Percentiles rank a stretch among this genome's conserved stretches.
phyloP scores from a whole-genome alignment of 2,888 invertebrate genomes.

The Lathronympha strigana region DNA sequence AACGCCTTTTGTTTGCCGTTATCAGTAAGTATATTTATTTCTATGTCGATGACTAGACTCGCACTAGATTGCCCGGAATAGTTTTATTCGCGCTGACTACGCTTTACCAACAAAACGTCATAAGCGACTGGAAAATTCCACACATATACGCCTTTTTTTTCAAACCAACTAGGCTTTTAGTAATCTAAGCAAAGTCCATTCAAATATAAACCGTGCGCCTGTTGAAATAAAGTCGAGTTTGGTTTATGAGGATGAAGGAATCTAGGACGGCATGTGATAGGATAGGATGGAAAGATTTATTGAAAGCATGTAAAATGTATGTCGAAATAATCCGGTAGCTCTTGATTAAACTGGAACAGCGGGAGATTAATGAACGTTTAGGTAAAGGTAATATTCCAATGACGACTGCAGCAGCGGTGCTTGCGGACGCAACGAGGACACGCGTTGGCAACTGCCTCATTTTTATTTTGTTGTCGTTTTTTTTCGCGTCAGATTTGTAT shows the following conservation, averaged over 20 bases:
- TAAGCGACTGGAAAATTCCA: not conserved
- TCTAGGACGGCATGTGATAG: not conserved
- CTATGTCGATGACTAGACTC: too few species aligned
- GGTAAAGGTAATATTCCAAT: too few species aligned
- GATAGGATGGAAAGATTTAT: constrained; percentile 16
- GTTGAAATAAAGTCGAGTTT: not conserved
- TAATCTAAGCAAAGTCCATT: not conserved
- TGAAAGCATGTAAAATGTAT: constrained; percentile 1
- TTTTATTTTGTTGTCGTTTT: too few species aligned
- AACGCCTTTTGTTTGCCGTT: too few species aligned
- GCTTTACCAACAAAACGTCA: not conserved
- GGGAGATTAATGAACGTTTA: not conserved
- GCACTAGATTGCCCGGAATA: constrained; percentile 21
- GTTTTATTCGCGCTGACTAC: constrained; percentile 2
- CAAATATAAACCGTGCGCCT: not conserved
- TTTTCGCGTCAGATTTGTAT: too few species aligned
- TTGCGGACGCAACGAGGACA: too few species aligned
- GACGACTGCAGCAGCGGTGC: too few species aligned
- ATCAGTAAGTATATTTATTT: too few species aligned
- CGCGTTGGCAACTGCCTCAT: too few species aligned
- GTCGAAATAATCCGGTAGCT: not conserved
- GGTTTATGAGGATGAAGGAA: not conserved
- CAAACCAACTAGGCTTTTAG: not conserved
- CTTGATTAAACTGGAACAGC: not conserved
- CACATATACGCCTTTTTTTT: not conserved